Evolutionary conservation across 1,140 invertebrate genomes (phyloP), one percentile per base, ranked within the genome.

Genomic region (Musca vetustissima): DNA sequence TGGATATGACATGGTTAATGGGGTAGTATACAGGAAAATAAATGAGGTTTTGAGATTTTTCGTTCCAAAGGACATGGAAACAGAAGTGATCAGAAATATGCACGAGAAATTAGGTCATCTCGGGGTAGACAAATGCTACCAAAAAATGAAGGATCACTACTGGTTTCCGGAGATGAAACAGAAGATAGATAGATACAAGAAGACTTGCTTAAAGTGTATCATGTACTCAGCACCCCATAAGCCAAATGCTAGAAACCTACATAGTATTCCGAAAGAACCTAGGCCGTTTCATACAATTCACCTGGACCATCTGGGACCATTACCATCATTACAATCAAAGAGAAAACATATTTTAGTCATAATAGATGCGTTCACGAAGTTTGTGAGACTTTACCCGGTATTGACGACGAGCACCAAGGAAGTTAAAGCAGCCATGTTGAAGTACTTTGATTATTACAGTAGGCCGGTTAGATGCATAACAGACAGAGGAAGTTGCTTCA

Each of bases 271-370:
- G 28, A 28, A 28, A 28, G 28, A 28, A 8, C 28, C 28, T 67
- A 53, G 55, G 28, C 76, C 73, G 2, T 76, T 81, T 68, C 14
- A 69, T 11, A 76, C 71, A 0, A 15, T 28, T 28, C 76, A 76
- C 66, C 69, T 76, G 9, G 76, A 80, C 47, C 75, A 80, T 73
- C 72, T 71, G 36, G 75, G 76, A 7, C 75, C 78, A 17, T n/a
- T 65, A 59, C 71, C 55, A 67, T 70, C 83, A 55, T 25, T 70
- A 8, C 80, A 81, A 17, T 71, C 15, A 0, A 61, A 72, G 14
- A 83, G 85, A 77, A 76, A 76, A 65, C 83, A 86, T 70, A 80
- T 79, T 1, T 83, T 85, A 24, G 53, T 64, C 43, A 55, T 85
- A 1, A 83, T 83, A 65, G 71, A 82, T 67, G 74, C 77, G 50